A percentile compares a stretch with the other conserved stretches of the same genome.
Evolutionary conservation across 1,140 invertebrate genomes (phyloP).

Genomic region (Musca vetustissima): DNA sequence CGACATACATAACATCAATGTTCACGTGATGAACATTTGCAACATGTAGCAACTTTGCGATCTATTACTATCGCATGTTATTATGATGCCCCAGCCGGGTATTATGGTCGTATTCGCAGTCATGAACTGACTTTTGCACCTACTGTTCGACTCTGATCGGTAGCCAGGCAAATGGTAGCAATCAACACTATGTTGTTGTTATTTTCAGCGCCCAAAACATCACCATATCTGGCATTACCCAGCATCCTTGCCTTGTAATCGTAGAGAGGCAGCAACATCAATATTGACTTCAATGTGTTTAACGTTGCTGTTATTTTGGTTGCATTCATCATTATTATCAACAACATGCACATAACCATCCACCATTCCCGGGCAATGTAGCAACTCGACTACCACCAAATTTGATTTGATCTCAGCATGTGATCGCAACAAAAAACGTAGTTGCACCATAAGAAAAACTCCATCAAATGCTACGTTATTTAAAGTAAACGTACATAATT

Average conservation of each 20-base stretch:
- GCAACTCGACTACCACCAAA: too few species aligned
- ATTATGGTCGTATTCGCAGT: slow-evolving; percentile 11
- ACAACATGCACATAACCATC: neutral
- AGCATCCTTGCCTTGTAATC: neutral
- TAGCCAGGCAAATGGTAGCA: slow-evolving; percentile 23
- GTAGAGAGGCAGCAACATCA: slow-evolving; percentile 1
- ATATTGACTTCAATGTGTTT: neutral
- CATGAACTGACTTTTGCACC: slow-evolving; percentile 1
- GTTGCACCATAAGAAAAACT: too few species aligned
- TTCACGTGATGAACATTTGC: slow-evolving; percentile 20
- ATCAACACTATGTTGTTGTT: slow-evolving; percentile 24
- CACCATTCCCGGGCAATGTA: neutral
- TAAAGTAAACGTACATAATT: slow-evolving; percentile 12
- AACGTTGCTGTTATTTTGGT: neutral
- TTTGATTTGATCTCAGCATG: too few species aligned
- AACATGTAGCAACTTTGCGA: slow-evolving; percentile 6
- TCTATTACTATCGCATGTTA: slow-evolving; percentile 24
- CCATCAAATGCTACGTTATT: too few species aligned
- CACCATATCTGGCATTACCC: slow-evolving; percentile 9
- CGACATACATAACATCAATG: slow-evolving; percentile 20
- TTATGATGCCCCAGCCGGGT: slow-evolving; percentile 2
- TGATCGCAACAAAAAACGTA: too few species aligned
- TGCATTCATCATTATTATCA: neutral
- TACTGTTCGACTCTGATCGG: slow-evolving; percentile 4
- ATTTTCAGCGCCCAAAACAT: slow-evolving; percentile 21